Percentiles rank a stretch among this genome's conserved stretches.
Evolutionary conservation across 2,797 vertebrate genomes (phyloP).

Genomic region (Leucoraja ocellata): DNA sequence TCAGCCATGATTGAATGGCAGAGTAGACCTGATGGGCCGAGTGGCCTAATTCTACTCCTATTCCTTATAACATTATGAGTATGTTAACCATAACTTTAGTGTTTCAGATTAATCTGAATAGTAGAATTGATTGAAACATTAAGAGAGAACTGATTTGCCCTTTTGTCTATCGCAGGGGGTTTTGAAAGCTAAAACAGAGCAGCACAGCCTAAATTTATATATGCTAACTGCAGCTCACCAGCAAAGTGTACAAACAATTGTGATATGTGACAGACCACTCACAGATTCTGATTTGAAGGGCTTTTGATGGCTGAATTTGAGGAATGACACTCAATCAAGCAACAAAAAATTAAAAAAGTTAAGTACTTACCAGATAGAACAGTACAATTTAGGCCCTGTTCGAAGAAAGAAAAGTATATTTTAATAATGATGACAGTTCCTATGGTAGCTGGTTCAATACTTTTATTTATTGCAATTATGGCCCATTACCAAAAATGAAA

Average conservation of each 20-base stretch:
- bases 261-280: neutral
- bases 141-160: neutral
- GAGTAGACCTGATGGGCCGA: too few species aligned
- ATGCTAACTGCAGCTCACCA: neutral
- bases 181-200: neutral
- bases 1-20: too few species aligned
- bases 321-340: neutral
- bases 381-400: slow-evolving; percentile 17
- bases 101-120: too few species aligned
- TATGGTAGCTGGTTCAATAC: neutral
- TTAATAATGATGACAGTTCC: neutral
- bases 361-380: neutral
- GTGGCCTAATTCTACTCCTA: too few species aligned
- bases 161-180: too few species aligned
- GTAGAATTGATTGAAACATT: neutral
- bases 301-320: neutral
- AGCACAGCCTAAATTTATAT: neutral
- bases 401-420: slow-evolving; percentile 6
- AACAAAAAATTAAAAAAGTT: neutral
- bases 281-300: neutral
- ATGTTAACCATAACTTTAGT: too few species aligned
- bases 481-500: neutral
- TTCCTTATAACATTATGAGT: too few species aligned
- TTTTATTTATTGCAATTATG: neutral
- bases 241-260: neutral